Evolutionary conservation across 2,113 vertebrate genomes (phyloP), one percentile per base, ranked within the genome.

Genomic region (Microcebus lehilahytsara): DNA sequence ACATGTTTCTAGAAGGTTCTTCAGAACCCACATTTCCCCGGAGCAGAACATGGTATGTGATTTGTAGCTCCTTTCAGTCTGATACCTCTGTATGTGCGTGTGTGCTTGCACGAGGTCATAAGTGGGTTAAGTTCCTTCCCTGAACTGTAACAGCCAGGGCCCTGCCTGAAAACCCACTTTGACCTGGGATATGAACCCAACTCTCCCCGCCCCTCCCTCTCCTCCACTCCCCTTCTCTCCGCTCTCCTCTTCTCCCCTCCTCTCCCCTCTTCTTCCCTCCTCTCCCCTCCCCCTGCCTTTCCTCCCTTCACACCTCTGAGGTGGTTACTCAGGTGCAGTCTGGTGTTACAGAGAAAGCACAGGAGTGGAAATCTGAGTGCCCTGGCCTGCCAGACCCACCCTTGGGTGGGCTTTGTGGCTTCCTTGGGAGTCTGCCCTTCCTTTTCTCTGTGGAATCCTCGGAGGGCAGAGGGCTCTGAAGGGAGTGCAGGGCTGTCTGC

Each of bases 161-260:
- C n/a, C 71, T 93, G 81, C 51, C 25, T 74, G 95, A 89, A 93
- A 96, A 69, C 37, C 20, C 23, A 77, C 64, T 67, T 89, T 90
- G 80, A 87, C 85, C 64, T 87, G 67, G 37, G 9, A 58, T 72
- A n/a, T 42, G 46, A 75, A 74, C 17, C 1, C 56, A 75, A 42
- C 17, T 1, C 56, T 11, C 16, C 7, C 17, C 77, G 49, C 51
- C 58, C 51, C 56, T 34, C 56, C 40, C 22, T 58, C 9, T 12
- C 71, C 25, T 83, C 27, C 40, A 56, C 23, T 1, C 46, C 46
- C 46, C 46, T 49, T 10, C 46, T 49, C 46, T 49, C 9, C 42
- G 42, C 9, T 10, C 46, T 49, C 46, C 46, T 49, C 46, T 49
- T 49, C 46, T 10, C 46, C 46, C 9, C 46, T 10, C 7, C 46